These are phyloP conservation scores for Rhadina sibilatrix DNA, from an alignment of 2,113 vertebrate species.

Conservation along the genomic window DNA sequence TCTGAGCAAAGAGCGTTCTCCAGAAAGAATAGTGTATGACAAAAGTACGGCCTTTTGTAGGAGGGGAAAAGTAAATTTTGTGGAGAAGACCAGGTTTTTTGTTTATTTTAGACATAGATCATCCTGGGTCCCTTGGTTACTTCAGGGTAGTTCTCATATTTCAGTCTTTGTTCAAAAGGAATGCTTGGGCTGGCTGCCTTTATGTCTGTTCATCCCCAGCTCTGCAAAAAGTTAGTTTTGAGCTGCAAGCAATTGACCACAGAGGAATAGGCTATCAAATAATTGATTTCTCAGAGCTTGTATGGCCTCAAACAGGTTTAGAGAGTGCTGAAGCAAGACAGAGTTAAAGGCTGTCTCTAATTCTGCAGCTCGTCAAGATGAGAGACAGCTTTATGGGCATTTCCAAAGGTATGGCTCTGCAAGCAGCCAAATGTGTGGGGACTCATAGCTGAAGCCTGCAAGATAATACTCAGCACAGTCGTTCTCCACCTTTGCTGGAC, in stretches of 20 bases:
- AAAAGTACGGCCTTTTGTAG: neutral
- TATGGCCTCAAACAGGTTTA: conserved; percentile 33
- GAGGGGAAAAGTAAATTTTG: neutral
- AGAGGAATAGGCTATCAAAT: conserved; percentile 20
- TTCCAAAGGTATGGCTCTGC: neutral
- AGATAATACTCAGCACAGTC: neutral
- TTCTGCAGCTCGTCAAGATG: conserved; percentile 36
- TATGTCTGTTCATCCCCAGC: neutral
- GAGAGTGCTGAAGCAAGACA: conserved; percentile 33
- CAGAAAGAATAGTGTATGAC: neutral
- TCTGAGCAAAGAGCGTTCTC: neutral
- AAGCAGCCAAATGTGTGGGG: neutral
- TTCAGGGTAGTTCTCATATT: neutral
- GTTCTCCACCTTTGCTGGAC: neutral
- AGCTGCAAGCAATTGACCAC: neutral
- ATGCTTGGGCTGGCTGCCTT: neutral
- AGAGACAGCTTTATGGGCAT: conserved; percentile 18
- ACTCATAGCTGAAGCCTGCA: neutral
- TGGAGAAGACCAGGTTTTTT: neutral
- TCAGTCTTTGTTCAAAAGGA: neutral
- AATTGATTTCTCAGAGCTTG: conserved; percentile 33
- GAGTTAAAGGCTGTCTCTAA: conserved; percentile 31
- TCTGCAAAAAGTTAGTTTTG: neutral
- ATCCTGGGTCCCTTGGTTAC: neutral
- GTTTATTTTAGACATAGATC: neutral